These are phyloP conservation scores for Xestobium rufovillosum DNA, from an alignment of 2,888 invertebrate genomes.

Conservation along the genomic window DNA sequence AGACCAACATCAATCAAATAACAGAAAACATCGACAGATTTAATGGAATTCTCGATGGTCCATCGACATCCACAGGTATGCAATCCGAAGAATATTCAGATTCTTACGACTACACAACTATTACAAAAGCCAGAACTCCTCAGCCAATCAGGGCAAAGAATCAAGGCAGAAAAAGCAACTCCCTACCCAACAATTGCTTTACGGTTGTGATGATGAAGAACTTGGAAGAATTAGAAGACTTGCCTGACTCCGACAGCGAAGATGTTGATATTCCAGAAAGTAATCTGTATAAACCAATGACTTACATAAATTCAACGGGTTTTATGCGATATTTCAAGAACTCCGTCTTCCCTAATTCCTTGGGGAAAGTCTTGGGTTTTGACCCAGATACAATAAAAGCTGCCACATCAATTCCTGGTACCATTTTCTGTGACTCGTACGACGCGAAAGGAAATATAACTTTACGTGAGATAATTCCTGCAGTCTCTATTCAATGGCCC, in stretches of 20 bases:
- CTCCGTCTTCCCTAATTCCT: slow-evolving; percentile 52
- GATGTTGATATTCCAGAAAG: slow-evolving; percentile 24
- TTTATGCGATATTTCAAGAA: slow-evolving; percentile 63
- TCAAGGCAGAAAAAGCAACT: slow-evolving; percentile 41
- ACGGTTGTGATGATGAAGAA: slow-evolving; percentile 42
- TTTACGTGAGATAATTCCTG: slow-evolving; percentile 62
- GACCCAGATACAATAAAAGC: slow-evolving; percentile 46
- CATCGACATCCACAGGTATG: slow-evolving; percentile 2
- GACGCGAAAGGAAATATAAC: slow-evolving; percentile 41
- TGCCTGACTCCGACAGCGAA: slow-evolving; percentile 28
- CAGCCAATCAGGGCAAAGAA: slow-evolving; percentile 46
- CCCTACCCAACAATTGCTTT: slow-evolving; percentile 50
- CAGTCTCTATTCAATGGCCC: slow-evolving; percentile 67
- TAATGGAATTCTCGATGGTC: slow-evolving; percentile 1
- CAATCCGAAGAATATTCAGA: slow-evolving; percentile 14
- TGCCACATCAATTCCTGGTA: slow-evolving; percentile 57
- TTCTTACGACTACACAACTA: slow-evolving; percentile 52
- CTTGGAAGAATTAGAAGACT: slow-evolving; percentile 29
- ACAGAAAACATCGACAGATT: no score
- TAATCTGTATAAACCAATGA: slow-evolving; percentile 30
- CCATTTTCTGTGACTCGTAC: slow-evolving; percentile 50
- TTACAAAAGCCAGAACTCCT: slow-evolving; percentile 53
- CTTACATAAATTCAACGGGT: slow-evolving; percentile 56
- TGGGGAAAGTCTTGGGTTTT: slow-evolving; percentile 54
- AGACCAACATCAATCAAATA: no score